These are phyloP conservation scores for Pollenia amentaria DNA, from an alignment of 2,888 invertebrate species.

Conservation along the genomic window DNA sequence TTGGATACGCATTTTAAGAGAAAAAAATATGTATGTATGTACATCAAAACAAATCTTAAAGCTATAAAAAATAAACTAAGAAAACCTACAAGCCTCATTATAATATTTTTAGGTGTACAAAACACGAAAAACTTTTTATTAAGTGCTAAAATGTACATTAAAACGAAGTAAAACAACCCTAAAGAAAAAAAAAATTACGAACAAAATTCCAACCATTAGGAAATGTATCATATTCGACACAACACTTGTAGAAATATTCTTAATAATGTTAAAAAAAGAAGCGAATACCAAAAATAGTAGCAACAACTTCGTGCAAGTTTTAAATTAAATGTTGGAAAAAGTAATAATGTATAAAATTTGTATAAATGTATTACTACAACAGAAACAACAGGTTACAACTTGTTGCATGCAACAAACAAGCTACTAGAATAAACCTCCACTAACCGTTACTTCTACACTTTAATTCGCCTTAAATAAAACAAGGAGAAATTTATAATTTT, in stretches of 20 bases:
- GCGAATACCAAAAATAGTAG: background rate
- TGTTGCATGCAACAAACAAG: slow-evolving; percentile 68
- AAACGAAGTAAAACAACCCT: slow-evolving; percentile 27
- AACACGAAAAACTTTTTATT: slow-evolving; percentile 49
- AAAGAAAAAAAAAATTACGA: slow-evolving; percentile 1
- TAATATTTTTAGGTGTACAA: slow-evolving; percentile 7
- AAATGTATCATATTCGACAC: slow-evolving; percentile 32
- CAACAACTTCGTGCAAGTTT: slow-evolving; percentile 11
- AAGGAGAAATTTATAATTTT: slow-evolving; percentile 27
- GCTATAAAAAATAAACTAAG: background rate
- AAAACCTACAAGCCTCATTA: background rate
- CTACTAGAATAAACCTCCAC: background rate
- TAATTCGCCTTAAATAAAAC: slow-evolving; percentile 56
- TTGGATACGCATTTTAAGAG: slow-evolving; percentile 1
- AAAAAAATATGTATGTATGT: background rate
- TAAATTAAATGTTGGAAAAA: slow-evolving; percentile 1
- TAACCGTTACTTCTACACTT: background rate
- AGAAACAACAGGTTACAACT: slow-evolving; percentile 71
- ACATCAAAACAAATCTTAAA: slow-evolving; percentile 8
- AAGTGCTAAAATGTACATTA: slow-evolving; percentile 61
- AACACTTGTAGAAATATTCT: background rate
- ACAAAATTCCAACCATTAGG: slow-evolving; percentile 15
- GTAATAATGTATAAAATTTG: background rate
- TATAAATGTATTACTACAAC: slow-evolving; percentile 30
- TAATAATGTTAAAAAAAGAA: background rate